Conservation (phyloP, 1,140 invertebrate genomes). For the Chlorops oryzae region DNA sequence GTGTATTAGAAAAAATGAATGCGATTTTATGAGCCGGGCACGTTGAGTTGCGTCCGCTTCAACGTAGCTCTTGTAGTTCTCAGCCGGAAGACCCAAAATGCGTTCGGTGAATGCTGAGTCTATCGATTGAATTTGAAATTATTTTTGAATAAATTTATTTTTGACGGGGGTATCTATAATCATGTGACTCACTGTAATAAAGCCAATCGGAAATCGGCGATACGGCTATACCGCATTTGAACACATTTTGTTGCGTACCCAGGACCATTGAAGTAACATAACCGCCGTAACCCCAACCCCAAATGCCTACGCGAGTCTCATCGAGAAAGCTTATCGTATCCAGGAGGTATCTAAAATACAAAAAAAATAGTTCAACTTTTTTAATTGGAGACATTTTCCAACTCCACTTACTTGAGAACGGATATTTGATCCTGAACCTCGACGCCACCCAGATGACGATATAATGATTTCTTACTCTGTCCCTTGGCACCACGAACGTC, state of each 20-base stretch:
- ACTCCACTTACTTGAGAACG: constrained; percentile 61
- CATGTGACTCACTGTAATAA: constrained; percentile 82
- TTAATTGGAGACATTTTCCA: no score
- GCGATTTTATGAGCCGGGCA: constrained; percentile 74
- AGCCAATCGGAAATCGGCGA: constrained; percentile 93
- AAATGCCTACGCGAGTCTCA: constrained; percentile 77
- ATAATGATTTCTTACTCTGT: constrained; percentile 71
- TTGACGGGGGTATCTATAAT: no score
- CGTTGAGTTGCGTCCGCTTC: constrained; percentile 82
- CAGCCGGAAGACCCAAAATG: constrained; percentile 77
- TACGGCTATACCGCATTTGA: constrained; percentile 87
- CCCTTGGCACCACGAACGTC: constrained; percentile 82
- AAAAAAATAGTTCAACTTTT: constrained; percentile 17
- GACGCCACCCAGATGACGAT: constrained; percentile 71
- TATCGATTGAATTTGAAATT: constrained; percentile 48
- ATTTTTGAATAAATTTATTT: no score
- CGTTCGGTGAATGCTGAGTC: constrained; percentile 93
- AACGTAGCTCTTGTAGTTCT: constrained; percentile 89
- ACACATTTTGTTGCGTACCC: constrained; percentile 74
- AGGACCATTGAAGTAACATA: constrained; percentile 86
- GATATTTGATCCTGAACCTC: constrained; percentile 86
- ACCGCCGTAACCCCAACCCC: constrained; percentile 97
- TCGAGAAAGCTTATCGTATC: constrained; percentile 80
- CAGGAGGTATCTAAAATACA: constrained; percentile 65
- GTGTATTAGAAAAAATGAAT: constrained; percentile 83